Evolutionary conservation across 2,888 invertebrate genomes (phyloP).

Genomic region (Latheticus oryzae): DNA sequence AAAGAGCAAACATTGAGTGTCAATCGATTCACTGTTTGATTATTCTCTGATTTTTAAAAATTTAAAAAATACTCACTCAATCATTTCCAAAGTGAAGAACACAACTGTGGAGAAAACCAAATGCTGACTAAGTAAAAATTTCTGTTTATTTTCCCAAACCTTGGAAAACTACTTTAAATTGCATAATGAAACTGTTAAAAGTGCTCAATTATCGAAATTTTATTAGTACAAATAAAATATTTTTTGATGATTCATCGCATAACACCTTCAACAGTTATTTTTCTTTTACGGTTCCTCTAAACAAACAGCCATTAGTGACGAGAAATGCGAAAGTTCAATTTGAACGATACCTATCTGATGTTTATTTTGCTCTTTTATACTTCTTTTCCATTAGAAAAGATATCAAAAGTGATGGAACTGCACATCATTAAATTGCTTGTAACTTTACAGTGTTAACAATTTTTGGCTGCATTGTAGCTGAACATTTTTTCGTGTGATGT

Average conservation of each 20-base stretch:
- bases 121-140: conserved; percentile 19
- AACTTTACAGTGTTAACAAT: conserved; percentile 4
- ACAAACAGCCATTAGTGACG: too few relatives aligned
- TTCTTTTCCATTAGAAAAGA: too few relatives aligned
- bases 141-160: conserved; percentile 25
- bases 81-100: too few relatives aligned
- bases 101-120: too few relatives aligned
- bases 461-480: background rate
- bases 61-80: too few relatives aligned
- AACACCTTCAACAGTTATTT: too few relatives aligned
- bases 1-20: conserved; percentile 24
- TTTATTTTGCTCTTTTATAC: too few relatives aligned
- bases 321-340: too few relatives aligned
- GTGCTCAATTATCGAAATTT: conserved; percentile 15
- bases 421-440: background rate
- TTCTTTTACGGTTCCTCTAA: too few relatives aligned
- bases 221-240: conserved; percentile 19
- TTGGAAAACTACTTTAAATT: conserved; percentile 16
- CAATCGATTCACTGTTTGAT: conserved; percentile 17
- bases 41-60: too few relatives aligned
- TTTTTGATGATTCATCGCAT: too few relatives aligned
- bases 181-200: conserved; percentile 21
- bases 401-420: conserved; percentile 2
- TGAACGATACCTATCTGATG: too few relatives aligned
- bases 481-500: conserved; percentile 17